Evolutionary conservation across 2,113 vertebrate species (phyloP).

Genomic region (Tupaia tana): DNA sequence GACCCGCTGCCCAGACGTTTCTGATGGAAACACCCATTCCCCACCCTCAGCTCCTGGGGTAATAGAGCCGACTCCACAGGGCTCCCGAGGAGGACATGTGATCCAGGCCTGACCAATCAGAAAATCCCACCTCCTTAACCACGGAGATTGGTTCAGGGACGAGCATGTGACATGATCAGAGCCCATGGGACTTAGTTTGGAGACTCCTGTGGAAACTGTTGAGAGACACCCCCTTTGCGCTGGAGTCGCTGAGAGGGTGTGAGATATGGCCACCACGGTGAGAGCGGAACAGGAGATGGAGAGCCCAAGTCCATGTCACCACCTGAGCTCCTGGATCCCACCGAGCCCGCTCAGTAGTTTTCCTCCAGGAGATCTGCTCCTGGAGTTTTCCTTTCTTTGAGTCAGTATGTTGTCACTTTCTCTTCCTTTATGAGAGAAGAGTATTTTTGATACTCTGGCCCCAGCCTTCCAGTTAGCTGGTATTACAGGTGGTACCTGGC

Average conservation of each 20-base stretch:
- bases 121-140: background rate
- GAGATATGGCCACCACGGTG: background rate
- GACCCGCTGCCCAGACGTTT: background rate
- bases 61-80: background rate
- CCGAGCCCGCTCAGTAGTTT: background rate
- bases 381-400: background rate
- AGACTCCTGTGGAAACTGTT: background rate
- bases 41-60: background rate
- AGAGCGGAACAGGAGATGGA: background rate
- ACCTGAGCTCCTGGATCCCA: background rate
- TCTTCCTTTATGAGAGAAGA: too few species aligned
- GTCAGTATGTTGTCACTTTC: background rate
- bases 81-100: background rate
- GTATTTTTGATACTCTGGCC: too few species aligned
- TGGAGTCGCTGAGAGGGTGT: background rate
- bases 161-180: background rate
- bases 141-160: background rate
- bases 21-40: background rate
- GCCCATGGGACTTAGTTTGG: background rate
- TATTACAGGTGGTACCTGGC: too few species aligned
- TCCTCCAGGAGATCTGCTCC: background rate
- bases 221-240: background rate
- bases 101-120: background rate
- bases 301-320: background rate
- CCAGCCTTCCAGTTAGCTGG: too few species aligned